These are phyloP conservation scores for Aproaerema taeniolella DNA, from an alignment of 2,888 invertebrate genomes.

Conservation along the genomic window DNA sequence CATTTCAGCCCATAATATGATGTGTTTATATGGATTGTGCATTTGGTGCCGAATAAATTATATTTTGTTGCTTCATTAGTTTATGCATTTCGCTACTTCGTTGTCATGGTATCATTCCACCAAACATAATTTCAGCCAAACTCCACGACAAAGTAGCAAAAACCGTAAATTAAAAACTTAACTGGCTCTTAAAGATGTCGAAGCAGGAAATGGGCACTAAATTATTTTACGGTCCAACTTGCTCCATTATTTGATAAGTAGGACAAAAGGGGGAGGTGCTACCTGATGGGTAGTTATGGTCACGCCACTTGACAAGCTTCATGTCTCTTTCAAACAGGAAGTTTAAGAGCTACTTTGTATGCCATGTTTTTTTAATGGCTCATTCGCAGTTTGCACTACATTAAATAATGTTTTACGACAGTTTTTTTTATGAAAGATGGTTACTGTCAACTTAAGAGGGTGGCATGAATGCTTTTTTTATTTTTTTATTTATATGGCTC, in stretches of 20 bases:
- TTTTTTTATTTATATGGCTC: too few relatives aligned
- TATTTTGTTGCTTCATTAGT: too few relatives aligned
- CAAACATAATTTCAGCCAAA: too few relatives aligned
- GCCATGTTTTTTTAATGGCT: neutral
- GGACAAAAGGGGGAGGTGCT: slow-evolving; percentile 25
- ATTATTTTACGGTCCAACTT: slow-evolving; percentile 51
- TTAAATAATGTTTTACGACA: neutral
- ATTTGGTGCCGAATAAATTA: too few relatives aligned
- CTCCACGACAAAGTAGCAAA: slow-evolving; percentile 27
- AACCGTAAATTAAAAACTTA: slow-evolving; percentile 52
- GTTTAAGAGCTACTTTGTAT: neutral
- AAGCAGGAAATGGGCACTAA: slow-evolving; percentile 39
- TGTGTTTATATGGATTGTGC: too few relatives aligned
- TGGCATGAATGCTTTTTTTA: too few relatives aligned
- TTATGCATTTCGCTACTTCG: too few relatives aligned
- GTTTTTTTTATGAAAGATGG: neutral
- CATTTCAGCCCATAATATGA: too few relatives aligned
- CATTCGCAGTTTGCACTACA: neutral
- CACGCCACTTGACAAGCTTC: neutral
- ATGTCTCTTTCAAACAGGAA: neutral
- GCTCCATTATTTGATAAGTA: slow-evolving; percentile 38
- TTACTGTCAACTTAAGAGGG: too few relatives aligned
- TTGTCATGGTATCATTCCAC: too few relatives aligned
- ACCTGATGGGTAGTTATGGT: too few relatives aligned
- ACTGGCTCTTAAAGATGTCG: slow-evolving; percentile 42